Base-by-base conservation (phyloP, 2,888 invertebrate genomes). In the Ashinkailepas kermadecensis region DNA sequence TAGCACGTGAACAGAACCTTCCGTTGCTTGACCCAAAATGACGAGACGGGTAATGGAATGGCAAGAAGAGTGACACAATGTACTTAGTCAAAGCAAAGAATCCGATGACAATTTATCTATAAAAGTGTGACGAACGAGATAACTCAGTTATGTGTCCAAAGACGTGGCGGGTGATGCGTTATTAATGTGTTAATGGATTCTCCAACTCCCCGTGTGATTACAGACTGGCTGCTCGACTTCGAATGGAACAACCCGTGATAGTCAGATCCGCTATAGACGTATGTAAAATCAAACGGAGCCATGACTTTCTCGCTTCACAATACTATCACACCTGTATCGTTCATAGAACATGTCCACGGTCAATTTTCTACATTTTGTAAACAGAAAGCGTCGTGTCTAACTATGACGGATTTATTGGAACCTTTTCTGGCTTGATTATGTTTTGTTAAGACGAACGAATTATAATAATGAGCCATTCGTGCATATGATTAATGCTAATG, bases 401-500 rank as follows among this genome's bases (percentile, higher is more conserved):
- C 74, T 18, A 54, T 54, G 74, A 74, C 54, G 54, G 74, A 74
- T 74, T 74, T 74, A 74, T 74, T 74, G 74, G 74, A 18, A n/a
- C 74, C 70, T 39, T 54, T 54, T 25, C 25, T 25, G 54, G 18
- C 74, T 25, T 18, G 74, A 74, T 74, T 39, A 74, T 74, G 54
- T 70, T 70, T 70, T 70, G 39, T 39, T 70, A 70, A n/a, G 74
- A 74, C 74, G 74, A 25, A 39, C 21, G 18, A 74, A 74, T 74
- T 74, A 74, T 10, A 74, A 74, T 74, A 74, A 74, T 74, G 54
- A 74, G 74, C 74, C 54, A 74, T 18, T 23, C 39, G 54, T 74
- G 74, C 74, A 74, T 74, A 54, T 74, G 74, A 74, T 74, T 74
- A 74, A 39, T 74, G 74, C 74, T 74, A 74, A 74, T 74, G 74